A percentile compares a stretch with the other conserved stretches of the same genome.
Conservation (phyloP, 2,888 invertebrate genomes). For the Pristionchus maxplancki region DNA sequence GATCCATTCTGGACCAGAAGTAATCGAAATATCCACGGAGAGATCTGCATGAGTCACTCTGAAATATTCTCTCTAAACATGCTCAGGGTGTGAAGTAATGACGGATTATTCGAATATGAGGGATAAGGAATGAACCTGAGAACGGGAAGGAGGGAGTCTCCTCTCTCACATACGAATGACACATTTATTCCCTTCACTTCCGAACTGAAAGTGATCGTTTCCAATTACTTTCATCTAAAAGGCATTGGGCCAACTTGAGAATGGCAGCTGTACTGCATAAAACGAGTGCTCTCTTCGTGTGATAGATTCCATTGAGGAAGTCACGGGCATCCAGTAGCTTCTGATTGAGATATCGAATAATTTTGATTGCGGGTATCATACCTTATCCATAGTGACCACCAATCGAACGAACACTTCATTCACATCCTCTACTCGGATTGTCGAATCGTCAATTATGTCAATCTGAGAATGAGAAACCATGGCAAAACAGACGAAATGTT, state of each 20-base stretch:
- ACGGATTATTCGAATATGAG: too few species aligned
- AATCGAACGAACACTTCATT: conserved; percentile 41
- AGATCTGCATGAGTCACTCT: not conserved
- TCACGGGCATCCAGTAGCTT: conserved; percentile 53
- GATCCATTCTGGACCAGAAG: conserved; percentile 4
- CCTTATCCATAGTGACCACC: conserved; percentile 19
- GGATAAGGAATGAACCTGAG: not conserved
- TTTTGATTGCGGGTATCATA: too few species aligned
- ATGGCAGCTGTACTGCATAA: conserved; percentile 49
- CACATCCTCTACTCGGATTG: conserved; percentile 12
- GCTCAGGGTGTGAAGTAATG: too few species aligned
- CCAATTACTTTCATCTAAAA: too few species aligned
- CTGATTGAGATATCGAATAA: not conserved
- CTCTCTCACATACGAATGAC: conserved; percentile 10
- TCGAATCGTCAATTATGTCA: conserved; percentile 48
- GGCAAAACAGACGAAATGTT: too few species aligned
- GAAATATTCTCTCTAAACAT: not conserved
- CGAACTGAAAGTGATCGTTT: not conserved
- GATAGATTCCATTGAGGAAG: conserved; percentile 56
- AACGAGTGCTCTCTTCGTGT: conserved; percentile 55
- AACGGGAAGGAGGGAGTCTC: not conserved
- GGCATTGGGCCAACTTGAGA: conserved; percentile 36
- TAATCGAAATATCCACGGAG: conserved; percentile 13
- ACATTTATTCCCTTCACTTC: not conserved
- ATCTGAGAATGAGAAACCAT: not conserved